Base-by-base conservation (phyloP, 2,797 vertebrate genomes). In the Siniperca undulata region DNA sequence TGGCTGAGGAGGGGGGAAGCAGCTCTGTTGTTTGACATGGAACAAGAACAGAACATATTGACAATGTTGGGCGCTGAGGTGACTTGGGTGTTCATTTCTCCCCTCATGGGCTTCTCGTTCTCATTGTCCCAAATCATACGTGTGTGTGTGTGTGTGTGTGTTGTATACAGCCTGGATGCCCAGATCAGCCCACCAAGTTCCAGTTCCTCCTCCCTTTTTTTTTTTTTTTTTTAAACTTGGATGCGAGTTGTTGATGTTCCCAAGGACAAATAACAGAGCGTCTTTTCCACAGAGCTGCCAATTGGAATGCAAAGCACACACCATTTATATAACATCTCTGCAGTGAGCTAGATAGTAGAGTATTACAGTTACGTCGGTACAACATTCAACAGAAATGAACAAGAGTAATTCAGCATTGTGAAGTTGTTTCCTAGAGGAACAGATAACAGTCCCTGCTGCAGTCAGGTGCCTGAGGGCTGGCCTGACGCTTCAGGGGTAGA, bases 281-380 rank as follows among this genome's bases (percentile, higher is more conserved):
- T 88, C 68, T 83, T 88, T 88, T 85, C 84, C 88, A 85, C 88
- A 86, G 90, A 94, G 92, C 90, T 92, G 92, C 92, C 86, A 59
- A 74, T 80, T 86, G 88, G 83, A 92, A 92, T 87, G 89, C 92
- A 88, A 93, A 93, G 87, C 94, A 89, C 88, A 90, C 89, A 68
- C 69, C 85, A 52, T 89, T 90, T 88, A 89, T 87, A 88, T 82
- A 90, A 92, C 89, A 78, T 55, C 88, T 92, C 89, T 71, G 93
- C 93, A 83, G 86, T 88, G 92, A 93, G 93, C 87, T 89, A 91
- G 90, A 88, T 86, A 90, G 88, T 78, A 87, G 77, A 90, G 81
- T 80, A 89, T 82, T 92, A 94, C 91, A 92, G 91, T 92, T 91
- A 90, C 82, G 70, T 85, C 78, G 89, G 92, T 94, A 92, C 93